Percentiles rank a stretch among this genome's conserved stretches.
These are phyloP conservation scores for Chiloscyllium plagiosum DNA, from an alignment of 2,113 vertebrate species.

Conservation along the genomic window DNA sequence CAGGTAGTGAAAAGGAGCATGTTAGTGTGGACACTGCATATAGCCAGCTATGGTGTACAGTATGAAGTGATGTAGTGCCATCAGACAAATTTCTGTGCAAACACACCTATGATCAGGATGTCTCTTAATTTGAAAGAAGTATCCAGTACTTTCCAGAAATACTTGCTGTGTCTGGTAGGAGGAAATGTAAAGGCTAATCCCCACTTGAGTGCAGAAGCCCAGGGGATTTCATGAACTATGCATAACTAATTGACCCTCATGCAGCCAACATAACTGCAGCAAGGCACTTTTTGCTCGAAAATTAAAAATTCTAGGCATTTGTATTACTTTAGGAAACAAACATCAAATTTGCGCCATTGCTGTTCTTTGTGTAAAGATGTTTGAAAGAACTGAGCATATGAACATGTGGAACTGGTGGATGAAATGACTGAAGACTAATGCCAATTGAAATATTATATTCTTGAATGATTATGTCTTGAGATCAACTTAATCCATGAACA, in stretches of 20 bases:
- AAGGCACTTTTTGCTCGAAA: neutral
- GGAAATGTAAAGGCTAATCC: neutral
- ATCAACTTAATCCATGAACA: neutral
- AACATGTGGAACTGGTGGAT: neutral
- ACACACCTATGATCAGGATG: neutral
- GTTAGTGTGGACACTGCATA: no score
- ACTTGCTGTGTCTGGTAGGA: neutral
- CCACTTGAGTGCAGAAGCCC: neutral
- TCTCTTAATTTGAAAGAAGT: neutral
- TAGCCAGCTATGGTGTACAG: no score
- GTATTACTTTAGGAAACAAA: neutral
- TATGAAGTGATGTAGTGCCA: no score
- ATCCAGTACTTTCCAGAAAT: neutral
- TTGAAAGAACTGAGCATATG: neutral
- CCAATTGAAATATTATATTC: neutral
- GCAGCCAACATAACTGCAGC: neutral
- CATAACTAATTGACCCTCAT: neutral
- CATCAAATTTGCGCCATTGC: neutral
- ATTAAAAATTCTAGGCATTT: neutral
- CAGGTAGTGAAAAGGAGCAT: no score
- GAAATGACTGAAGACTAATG: neutral
- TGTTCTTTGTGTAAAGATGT: neutral
- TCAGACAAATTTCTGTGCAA: no score
- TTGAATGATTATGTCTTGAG: neutral
- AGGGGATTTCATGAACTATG: neutral